Evolutionary conservation across 2,888 invertebrate genomes (phyloP).

Genomic region (Drosophila koepferae): DNA sequence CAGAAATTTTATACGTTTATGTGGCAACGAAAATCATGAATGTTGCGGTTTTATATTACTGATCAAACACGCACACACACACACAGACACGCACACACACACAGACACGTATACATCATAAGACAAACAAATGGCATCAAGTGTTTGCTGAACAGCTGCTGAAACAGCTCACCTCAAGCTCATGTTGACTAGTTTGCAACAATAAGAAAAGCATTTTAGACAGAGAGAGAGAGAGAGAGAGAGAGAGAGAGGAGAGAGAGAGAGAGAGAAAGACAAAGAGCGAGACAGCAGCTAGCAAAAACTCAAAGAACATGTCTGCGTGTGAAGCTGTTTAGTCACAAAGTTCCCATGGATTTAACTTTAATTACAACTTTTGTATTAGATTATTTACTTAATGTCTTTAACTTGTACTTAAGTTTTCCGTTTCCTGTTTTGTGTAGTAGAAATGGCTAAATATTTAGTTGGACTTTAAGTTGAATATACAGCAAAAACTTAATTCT

Average conservation of each 20-base stretch:
- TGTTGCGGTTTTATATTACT: constrained; percentile 25
- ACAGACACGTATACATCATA: constrained; percentile 29
- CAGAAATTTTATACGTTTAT: constrained; percentile 19
- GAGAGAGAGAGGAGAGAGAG: too few relatives aligned
- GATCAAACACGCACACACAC: constrained; percentile 25
- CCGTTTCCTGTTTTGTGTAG: background rate
- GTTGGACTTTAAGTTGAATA: constrained; percentile 6
- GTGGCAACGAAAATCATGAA: constrained; percentile 10
- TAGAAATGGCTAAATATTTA: background rate
- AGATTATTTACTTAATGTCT: constrained; percentile 15
- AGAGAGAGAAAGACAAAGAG: background rate
- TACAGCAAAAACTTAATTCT: background rate
- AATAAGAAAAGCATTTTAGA: constrained; percentile 9
- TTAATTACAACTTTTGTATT: constrained; percentile 36
- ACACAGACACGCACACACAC: constrained; percentile 1
- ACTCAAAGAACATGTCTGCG: background rate
- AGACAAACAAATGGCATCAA: constrained; percentile 51
- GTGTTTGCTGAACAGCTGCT: constrained; percentile 18
- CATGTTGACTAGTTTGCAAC: constrained; percentile 21
- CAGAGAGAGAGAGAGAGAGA: background rate
- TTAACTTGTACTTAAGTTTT: constrained; percentile 11
- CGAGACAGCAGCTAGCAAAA: background rate
- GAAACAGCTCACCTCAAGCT: constrained; percentile 22
- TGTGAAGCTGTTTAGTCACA: constrained; percentile 16
- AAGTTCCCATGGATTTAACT: constrained; percentile 16